These are phyloP conservation scores for Sebastes flavidus DNA, from an alignment of 2,797 vertebrate species.

Conservation along the genomic window DNA sequence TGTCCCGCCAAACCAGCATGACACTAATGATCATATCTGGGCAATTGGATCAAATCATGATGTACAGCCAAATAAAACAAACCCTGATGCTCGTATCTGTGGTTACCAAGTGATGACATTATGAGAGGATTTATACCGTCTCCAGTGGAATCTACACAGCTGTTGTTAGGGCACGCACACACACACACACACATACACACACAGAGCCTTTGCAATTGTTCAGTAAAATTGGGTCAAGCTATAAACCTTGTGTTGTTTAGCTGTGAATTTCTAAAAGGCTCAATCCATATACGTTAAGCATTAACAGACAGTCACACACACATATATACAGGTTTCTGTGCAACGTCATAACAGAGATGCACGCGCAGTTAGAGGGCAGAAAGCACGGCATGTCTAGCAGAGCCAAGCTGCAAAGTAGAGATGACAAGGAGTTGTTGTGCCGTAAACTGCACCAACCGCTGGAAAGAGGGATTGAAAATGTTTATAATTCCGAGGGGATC, in stretches of 20 bases:
- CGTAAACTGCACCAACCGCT: too few species aligned
- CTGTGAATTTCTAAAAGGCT: slow-evolving; percentile 10
- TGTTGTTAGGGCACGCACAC: background rate
- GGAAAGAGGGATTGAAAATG: too few species aligned
- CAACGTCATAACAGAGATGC: too few species aligned
- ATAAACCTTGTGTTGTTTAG: background rate
- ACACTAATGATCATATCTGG: slow-evolving; percentile 12
- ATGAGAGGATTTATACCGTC: slow-evolving; percentile 8
- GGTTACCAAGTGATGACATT: background rate
- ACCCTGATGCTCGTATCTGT: background rate
- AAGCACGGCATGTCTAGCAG: too few species aligned
- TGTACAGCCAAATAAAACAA: slow-evolving; percentile 5
- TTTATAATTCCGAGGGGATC: fast-evolving
- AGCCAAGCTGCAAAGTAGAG: too few species aligned
- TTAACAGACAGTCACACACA: background rate
- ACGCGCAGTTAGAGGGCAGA: too few species aligned
- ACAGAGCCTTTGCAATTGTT: background rate
- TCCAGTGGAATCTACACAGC: background rate
- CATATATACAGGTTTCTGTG: too few species aligned
- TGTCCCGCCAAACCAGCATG: background rate
- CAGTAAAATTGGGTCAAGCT: slow-evolving; percentile 1
- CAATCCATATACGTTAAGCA: background rate
- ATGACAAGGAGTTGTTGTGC: too few species aligned
- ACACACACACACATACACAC: background rate
- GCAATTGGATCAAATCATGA: slow-evolving; percentile 14